Base-by-base conservation (phyloP, 2,797 vertebrate genomes). In the Alectoris magna region DNA sequence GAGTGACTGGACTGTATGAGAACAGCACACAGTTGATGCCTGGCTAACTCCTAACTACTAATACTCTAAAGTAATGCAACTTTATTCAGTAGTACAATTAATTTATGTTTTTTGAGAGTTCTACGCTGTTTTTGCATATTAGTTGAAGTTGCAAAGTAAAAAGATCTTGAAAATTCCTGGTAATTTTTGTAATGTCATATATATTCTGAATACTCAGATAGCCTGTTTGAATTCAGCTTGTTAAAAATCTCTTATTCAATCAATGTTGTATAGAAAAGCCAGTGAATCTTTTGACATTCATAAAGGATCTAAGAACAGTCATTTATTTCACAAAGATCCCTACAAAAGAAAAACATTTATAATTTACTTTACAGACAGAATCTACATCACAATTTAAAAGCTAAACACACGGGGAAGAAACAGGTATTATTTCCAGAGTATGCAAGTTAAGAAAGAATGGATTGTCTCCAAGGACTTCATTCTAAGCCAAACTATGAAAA, bases 401-500 rank as follows among this genome's bases (percentile, higher is more conserved):
- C 15, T 70, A 79, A 4, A 8, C 18, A 75, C 9, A 49, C 4
- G 36, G 7, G 77, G 26, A n/a, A 77, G 51, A 88, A 88, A 34
- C 13, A 46, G 41, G 26, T 41, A 53, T 27, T 66, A 82, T 89
- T 70, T 87, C 16, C 29, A 91, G 43, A 84, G 9, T 2, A 22
- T 79, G 14, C 3, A 34, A 77, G 9, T 10, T 60, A 84, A 76
- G 24, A 82, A 88, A 62, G 21, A 81, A 39, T 14, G 14, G 11
- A 41, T 79, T 93, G 81, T 91, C 56, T 93, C 31, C 24, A 82
- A 49, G 18, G 51, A 63, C 7, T 21, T 72, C 11, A 46, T 44
- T 73, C 14, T 73, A 34, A 70, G 64, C n/a, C 78, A 89, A 36
- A 6, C 7, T 51, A 82, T 38, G n/a, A 67, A 78, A 86, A 81